These are phyloP conservation scores for Parnassius mnemosyne DNA, from an alignment of 2,888 invertebrate species.

Conservation along the genomic window DNA sequence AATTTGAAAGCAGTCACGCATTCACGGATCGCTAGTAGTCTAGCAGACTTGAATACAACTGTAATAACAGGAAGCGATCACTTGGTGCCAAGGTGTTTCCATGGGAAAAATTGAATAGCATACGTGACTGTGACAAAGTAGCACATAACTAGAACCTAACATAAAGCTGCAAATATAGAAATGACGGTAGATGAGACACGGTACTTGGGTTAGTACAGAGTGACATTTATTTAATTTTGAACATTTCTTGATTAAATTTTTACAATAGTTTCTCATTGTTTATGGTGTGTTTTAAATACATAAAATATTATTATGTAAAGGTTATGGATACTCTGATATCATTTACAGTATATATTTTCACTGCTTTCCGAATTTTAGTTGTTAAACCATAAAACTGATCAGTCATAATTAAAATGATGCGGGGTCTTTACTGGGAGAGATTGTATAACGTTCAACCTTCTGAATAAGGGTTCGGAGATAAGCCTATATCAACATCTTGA, in stretches of 20 bases:
- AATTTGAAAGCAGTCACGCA: constrained; percentile 44
- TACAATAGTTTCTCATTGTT: too few relatives aligned
- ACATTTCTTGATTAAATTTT: too few relatives aligned
- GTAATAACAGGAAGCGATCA: constrained; percentile 27
- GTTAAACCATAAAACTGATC: neutral
- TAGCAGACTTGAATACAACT: constrained; percentile 36
- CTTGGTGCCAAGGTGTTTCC: constrained; percentile 22
- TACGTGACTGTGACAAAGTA: constrained; percentile 8
- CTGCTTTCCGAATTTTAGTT: too few relatives aligned
- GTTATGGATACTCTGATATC: too few relatives aligned
- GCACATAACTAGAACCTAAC: neutral
- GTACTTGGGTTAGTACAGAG: too few relatives aligned
- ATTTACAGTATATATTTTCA: too few relatives aligned
- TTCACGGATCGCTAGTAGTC: constrained; percentile 32
- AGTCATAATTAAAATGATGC: constrained; percentile 19
- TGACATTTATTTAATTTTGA: too few relatives aligned
- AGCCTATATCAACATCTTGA: constrained; percentile 28
- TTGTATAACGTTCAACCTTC: constrained; percentile 26
- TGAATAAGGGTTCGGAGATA: constrained; percentile 28
- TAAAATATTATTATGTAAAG: too few relatives aligned
- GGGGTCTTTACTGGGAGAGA: constrained; percentile 2
- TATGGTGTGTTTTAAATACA: too few relatives aligned
- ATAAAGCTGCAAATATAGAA: too few relatives aligned
- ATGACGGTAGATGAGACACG: too few relatives aligned
- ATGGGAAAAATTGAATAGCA: constrained; percentile 18